Base-by-base conservation (phyloP, 1,140 invertebrate genomes). In the Holcopasites calliopsidis region DNA sequence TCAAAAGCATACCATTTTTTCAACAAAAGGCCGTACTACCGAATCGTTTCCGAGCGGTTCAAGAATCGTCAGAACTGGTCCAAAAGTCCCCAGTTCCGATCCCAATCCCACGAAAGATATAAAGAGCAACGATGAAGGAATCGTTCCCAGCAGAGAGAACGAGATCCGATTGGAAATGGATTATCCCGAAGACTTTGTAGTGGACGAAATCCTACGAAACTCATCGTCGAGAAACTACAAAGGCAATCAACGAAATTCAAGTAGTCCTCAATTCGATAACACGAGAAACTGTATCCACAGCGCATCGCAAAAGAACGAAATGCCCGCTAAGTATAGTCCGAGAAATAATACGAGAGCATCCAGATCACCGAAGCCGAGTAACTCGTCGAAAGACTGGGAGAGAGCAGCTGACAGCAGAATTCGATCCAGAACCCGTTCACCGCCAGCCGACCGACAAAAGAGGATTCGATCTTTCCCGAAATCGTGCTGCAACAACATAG, bases 341-440 rank as follows among this genome's bases (percentile, higher is more conserved):
- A 52, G 0, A 3, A 38, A n/a, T 8, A 1, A 16, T 3, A 61
- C n/a, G 11, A 3, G n/a, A 16, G 5, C 2, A 4, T 0, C 4
- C 0, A 21, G 8, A 6, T 40, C 35, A 1, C 3, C 11, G 1
- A 72, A 16, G 2, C 3, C 44, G 8, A 31, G 16, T 4, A 13
- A 61, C 1, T 1, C 2, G 0, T 26, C 26, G 2, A 57, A 5
- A 40, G 11, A 31, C 10, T 33, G 28, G 16, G 13, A 55, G 7
- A 1, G 16, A 11, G 5, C 2, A 21, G 3, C 3, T 7, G 6
- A 1, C 0, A 7, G 0, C 18, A 61, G 28, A 21, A 35, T 28
- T 13, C 66, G 54, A 11, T 70, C 57, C 1, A 42, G 38, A 71
- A 61, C 57, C 1, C 16, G 47, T 55, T 71, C 74, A 23, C 23